Evolutionary conservation across 2,888 invertebrate genomes (phyloP).

Genomic region (Lycaena phlaeas): DNA sequence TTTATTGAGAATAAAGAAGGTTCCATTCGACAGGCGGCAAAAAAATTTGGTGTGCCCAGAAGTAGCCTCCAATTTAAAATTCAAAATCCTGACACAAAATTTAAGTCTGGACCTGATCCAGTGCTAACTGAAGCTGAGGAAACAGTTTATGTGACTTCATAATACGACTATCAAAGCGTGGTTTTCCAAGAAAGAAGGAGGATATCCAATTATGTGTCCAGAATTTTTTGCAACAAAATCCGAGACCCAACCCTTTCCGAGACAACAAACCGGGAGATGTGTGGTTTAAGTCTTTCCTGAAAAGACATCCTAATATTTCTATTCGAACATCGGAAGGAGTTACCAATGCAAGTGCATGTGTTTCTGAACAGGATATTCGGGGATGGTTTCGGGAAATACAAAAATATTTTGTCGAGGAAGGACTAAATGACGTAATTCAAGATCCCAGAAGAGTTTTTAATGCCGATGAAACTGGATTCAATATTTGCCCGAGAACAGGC

Average conservation of each 20-base stretch:
- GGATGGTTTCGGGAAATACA: background rate
- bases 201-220: background rate
- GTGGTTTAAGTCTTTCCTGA: constrained; percentile 7
- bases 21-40: too few relatives aligned
- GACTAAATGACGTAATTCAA: background rate
- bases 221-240: too few relatives aligned
- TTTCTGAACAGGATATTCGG: background rate
- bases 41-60: too few relatives aligned
- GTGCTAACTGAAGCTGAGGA: constrained; percentile 6
- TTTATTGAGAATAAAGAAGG: too few relatives aligned
- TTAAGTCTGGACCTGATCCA: background rate
- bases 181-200: constrained; percentile 2
- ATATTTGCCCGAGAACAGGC: background rate
- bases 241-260: constrained; percentile 6
- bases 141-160: constrained; percentile 8
- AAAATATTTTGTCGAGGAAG: background rate
- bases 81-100: too few relatives aligned
- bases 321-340: constrained; percentile 1
- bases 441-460: too few relatives aligned
- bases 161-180: background rate
- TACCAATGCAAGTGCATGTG: background rate
- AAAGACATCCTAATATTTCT: constrained; percentile 2
- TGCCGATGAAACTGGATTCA: background rate
- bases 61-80: too few relatives aligned
- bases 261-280: constrained; percentile 6